phyloP scores from a whole-genome alignment of 2,797 vertebrate genomes.

The Anabacerthia variegaticeps region DNA sequence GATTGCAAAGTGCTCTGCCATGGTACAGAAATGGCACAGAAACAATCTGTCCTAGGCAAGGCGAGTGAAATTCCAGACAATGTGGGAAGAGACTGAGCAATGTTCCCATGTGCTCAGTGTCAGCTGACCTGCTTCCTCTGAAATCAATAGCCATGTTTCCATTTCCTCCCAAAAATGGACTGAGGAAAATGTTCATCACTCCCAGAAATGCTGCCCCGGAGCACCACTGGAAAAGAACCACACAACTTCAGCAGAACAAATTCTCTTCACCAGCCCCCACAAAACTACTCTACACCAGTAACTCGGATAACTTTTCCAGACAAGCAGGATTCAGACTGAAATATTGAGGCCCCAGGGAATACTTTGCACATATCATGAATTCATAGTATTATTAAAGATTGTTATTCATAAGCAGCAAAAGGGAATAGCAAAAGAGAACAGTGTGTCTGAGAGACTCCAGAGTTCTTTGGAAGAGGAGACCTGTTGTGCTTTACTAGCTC shows the following conservation, averaged over 20 bases:
- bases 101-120: not conserved
- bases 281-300: not conserved
- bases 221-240: not conserved
- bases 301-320: not conserved
- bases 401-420: not conserved
- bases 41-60: not conserved
- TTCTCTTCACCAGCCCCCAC: not conserved
- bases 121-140: not conserved
- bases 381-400: not conserved
- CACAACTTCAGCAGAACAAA: not conserved
- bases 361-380: not conserved
- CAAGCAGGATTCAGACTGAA: not conserved
- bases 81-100: not conserved
- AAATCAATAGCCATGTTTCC: not conserved
- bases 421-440: not conserved
- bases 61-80: not conserved
- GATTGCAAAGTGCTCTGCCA: not conserved
- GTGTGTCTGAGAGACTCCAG: not conserved
- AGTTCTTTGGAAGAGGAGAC: not conserved
- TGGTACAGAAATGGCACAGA: not conserved
- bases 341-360: not conserved
- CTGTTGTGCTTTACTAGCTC: not conserved
- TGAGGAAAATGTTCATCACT: not conserved
- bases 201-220: not conserved
- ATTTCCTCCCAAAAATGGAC: not conserved